Conservation (phyloP, 2,113 vertebrate species). For the Apodemus sylvaticus region DNA sequence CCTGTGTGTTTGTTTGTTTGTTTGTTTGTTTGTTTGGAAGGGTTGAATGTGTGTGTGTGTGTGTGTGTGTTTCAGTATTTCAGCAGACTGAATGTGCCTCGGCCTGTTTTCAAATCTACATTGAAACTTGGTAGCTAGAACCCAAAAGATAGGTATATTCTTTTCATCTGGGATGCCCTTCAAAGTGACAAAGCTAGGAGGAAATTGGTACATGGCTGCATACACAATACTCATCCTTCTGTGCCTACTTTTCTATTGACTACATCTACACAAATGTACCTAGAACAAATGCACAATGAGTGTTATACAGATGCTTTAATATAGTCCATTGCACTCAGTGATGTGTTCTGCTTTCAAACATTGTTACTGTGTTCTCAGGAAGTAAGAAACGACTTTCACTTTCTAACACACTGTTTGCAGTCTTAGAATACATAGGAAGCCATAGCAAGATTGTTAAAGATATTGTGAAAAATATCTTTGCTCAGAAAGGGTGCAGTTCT, state of each 20-base stretch:
- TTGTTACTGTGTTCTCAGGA: neutral
- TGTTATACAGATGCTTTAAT: neutral
- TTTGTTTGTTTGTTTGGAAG: neutral
- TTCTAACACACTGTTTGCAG: constrained; percentile 5
- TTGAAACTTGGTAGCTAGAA: neutral
- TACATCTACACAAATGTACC: neutral
- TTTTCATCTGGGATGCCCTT: neutral
- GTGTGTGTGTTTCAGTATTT: too few species aligned
- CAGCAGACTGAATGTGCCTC: too few species aligned
- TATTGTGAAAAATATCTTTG: constrained; percentile 1
- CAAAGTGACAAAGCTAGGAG: neutral
- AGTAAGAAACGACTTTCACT: neutral
- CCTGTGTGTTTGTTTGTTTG: neutral
- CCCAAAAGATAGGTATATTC: neutral
- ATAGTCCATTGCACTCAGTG: neutral
- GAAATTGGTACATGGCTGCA: neutral
- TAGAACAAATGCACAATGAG: neutral
- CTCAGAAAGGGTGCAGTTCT: neutral
- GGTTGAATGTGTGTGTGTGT: neutral
- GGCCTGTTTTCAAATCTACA: neutral
- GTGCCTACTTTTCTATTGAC: neutral
- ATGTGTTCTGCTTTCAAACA: neutral
- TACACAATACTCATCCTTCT: neutral
- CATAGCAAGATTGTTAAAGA: neutral
- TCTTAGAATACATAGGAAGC: neutral